phyloP scores from a whole-genome alignment of 2,797 vertebrate species.

The Catostomus latipinnis region DNA sequence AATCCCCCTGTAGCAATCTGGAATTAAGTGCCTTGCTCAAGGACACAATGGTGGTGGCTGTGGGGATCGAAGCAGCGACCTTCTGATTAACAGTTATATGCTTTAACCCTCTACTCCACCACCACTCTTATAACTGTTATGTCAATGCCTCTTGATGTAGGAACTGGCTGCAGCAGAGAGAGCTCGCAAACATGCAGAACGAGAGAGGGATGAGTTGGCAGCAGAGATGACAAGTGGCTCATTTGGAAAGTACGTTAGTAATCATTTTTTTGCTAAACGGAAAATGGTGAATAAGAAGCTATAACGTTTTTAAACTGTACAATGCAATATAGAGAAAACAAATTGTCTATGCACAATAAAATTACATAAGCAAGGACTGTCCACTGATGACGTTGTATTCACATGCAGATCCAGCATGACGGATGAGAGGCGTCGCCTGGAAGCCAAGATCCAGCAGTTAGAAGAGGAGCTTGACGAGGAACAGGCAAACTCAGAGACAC shows the following conservation, averaged over 20 bases:
- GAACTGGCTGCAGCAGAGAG: slow-evolving; percentile 92
- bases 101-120: no score
- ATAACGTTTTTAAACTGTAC: no score
- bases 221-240: slow-evolving; percentile 90
- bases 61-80: no score
- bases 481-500: slow-evolving; percentile 89
- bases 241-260: slow-evolving; percentile 86
- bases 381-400: neutral
- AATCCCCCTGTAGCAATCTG: no score
- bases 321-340: neutral
- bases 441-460: slow-evolving; percentile 90
- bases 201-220: slow-evolving; percentile 91
- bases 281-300: no score
- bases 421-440: slow-evolving; percentile 93
- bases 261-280: neutral
- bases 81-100: no score
- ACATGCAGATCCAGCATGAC: slow-evolving; percentile 82
- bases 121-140: neutral
- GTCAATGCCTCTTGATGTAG: slow-evolving; percentile 66
- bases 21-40: no score
- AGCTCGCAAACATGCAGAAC: slow-evolving; percentile 91
- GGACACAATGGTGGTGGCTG: no score
- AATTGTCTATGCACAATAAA: neutral
- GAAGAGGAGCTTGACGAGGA: slow-evolving; percentile 98
- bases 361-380: neutral